Evolutionary conservation across 2,888 invertebrate species (phyloP).

Genomic region (Cyclophora albipunctata): DNA sequence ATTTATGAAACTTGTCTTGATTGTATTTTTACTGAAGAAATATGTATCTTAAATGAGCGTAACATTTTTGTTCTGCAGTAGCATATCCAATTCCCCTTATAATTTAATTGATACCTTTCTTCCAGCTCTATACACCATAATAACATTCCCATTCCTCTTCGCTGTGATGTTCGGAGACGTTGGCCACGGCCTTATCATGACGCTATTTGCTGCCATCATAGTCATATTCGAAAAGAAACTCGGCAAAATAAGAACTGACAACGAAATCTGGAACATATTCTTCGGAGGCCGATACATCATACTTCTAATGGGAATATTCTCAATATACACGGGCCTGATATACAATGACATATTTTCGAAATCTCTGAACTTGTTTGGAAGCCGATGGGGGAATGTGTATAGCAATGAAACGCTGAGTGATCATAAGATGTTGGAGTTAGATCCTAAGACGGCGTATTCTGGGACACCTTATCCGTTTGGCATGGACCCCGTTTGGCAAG

Average conservation of each 20-base stretch:
- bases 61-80: no score
- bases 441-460: slow-evolving; percentile 58
- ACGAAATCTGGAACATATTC: slow-evolving; percentile 83
- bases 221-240: slow-evolving; percentile 78
- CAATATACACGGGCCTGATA: slow-evolving; percentile 83
- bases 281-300: slow-evolving; percentile 84
- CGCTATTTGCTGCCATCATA: slow-evolving; percentile 78
- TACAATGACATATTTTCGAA: slow-evolving; percentile 85
- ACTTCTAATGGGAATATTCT: slow-evolving; percentile 83
- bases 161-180: slow-evolving; percentile 87
- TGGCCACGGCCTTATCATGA: slow-evolving; percentile 82
- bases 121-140: slow-evolving; percentile 81
- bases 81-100: no score
- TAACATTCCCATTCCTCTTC: slow-evolving; percentile 86
- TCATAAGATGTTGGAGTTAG: slow-evolving; percentile 50
- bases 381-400: slow-evolving; percentile 74
- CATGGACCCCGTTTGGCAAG: slow-evolving; percentile 83
- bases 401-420: slow-evolving; percentile 39
- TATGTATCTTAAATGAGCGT: no score
- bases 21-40: no score
- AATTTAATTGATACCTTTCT: slow-evolving; percentile 8
- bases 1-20: no score
- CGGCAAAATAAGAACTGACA: slow-evolving; percentile 61
- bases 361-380: slow-evolving; percentile 81
- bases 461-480: slow-evolving; percentile 80